Evolutionary conservation across 2,888 invertebrate genomes (phyloP).

Genomic region (Mesorhabditis sp.): DNA sequence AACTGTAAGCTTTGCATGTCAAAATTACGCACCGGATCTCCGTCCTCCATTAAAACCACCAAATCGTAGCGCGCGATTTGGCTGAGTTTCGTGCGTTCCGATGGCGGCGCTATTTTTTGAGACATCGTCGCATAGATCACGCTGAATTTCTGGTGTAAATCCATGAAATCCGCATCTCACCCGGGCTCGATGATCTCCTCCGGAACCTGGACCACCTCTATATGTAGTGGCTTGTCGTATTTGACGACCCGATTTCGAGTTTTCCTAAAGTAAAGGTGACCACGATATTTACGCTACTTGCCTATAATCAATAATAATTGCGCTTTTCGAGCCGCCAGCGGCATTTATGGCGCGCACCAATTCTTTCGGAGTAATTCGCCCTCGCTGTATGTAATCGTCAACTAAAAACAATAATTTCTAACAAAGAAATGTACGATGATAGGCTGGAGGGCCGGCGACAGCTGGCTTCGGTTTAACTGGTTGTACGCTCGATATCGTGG

Average conservation of each 20-base stretch:
- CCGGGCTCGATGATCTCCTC: conserved; percentile 14
- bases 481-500: neutral
- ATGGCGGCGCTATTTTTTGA: conserved; percentile 12
- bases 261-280: conserved; percentile 11
- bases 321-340: conserved; percentile 20
- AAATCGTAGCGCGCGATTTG: conserved; percentile 26
- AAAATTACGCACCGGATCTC: conserved; percentile 11
- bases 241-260: conserved; percentile 17
- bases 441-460: neutral
- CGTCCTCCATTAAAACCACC: conserved; percentile 47
- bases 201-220: conserved; percentile 23
- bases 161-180: conserved; percentile 14
- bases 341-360: conserved; percentile 22
- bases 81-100: conserved; percentile 18
- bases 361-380: conserved; percentile 21
- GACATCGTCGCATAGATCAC: conserved; percentile 19
- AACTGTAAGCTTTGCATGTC: no score
- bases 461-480: neutral
- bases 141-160: conserved; percentile 14
- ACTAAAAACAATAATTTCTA: conserved; percentile 4
- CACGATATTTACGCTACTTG: neutral
- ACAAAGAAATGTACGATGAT: neutral
- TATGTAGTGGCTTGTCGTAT: conserved; percentile 18
- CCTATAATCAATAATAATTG: conserved; percentile 22
- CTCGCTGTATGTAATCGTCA: neutral